Conservation (phyloP, 2,113 vertebrate species). For the Pedionomus torquatus region DNA sequence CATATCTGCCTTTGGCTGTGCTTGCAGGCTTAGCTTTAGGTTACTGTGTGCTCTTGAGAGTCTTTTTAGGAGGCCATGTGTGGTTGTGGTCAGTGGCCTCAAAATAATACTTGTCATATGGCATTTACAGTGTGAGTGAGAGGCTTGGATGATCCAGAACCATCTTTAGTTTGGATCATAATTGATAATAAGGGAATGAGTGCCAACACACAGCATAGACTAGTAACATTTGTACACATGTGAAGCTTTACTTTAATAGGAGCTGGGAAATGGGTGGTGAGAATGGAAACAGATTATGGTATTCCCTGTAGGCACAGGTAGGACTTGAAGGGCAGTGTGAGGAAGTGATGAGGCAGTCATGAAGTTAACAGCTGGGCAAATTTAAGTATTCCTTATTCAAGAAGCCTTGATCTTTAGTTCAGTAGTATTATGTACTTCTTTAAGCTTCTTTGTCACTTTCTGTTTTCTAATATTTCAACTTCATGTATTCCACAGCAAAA, state of each 20-base stretch:
- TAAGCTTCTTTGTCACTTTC: background rate
- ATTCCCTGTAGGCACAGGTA: background rate
- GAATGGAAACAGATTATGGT: background rate
- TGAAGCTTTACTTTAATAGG: background rate
- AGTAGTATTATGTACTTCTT: background rate
- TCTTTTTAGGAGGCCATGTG: background rate
- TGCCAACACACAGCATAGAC: background rate
- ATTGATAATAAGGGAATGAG: background rate
- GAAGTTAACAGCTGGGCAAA: background rate
- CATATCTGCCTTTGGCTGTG: background rate
- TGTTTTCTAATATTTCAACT: background rate
- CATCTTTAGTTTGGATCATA: background rate
- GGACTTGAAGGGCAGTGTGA: background rate
- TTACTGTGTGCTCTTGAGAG: background rate
- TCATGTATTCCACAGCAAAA: background rate
- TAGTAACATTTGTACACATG: background rate
- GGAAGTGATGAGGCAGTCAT: background rate
- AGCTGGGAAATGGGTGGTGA: background rate
- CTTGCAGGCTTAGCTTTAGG: background rate
- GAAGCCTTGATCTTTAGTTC: background rate
- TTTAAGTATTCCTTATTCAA: background rate
- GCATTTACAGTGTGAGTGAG: background rate
- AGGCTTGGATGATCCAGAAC: background rate
- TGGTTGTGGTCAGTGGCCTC: background rate
- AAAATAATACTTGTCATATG: background rate